Evolutionary conservation across 2,888 invertebrate species (phyloP).

Genomic region (Lypha dubia): DNA sequence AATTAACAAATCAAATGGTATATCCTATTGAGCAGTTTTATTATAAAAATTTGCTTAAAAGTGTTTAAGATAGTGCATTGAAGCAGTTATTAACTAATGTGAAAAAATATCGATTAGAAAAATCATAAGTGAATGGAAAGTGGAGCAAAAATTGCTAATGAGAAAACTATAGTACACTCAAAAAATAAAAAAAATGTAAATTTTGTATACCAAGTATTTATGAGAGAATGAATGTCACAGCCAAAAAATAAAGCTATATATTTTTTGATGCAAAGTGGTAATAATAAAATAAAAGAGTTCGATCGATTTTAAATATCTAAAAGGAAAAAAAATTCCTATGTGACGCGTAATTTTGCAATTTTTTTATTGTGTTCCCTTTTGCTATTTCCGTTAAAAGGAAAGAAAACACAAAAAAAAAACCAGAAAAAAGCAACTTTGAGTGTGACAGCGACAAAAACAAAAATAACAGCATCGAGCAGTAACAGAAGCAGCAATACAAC

Average conservation of each 20-base stretch:
- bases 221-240: not conserved
- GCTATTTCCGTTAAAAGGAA: conserved; percentile 71
- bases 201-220: conserved; percentile 10
- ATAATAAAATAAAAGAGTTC: conserved; percentile 37
- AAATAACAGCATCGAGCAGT: conserved; percentile 36
- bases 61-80: conserved; percentile 18
- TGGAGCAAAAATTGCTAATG: conserved; percentile 74
- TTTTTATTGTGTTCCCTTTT: conserved; percentile 70
- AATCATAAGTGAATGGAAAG: conserved; percentile 73
- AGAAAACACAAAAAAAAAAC: conserved; percentile 61
- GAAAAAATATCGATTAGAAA: conserved; percentile 74
- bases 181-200: conserved; percentile 53
- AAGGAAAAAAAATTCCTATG: conserved; percentile 68
- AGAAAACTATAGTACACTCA: conserved; percentile 64
- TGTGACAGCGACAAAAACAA: conserved; percentile 41
- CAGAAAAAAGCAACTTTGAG: conserved; percentile 60
- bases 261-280: conserved; percentile 27
- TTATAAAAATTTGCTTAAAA: conserved; percentile 8
- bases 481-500: conserved; percentile 55
- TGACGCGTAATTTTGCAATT: conserved; percentile 72
- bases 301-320: conserved; percentile 64
- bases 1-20: conserved; percentile 40
- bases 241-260: conserved; percentile 8
- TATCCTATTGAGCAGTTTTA: conserved; percentile 26
- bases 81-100: conserved; percentile 44